A percentile compares a stretch with the other conserved stretches of the same genome.
These are phyloP conservation scores for Arrhopalites spinosus DNA, from an alignment of 2,888 invertebrate species.

Conservation along the genomic window DNA sequence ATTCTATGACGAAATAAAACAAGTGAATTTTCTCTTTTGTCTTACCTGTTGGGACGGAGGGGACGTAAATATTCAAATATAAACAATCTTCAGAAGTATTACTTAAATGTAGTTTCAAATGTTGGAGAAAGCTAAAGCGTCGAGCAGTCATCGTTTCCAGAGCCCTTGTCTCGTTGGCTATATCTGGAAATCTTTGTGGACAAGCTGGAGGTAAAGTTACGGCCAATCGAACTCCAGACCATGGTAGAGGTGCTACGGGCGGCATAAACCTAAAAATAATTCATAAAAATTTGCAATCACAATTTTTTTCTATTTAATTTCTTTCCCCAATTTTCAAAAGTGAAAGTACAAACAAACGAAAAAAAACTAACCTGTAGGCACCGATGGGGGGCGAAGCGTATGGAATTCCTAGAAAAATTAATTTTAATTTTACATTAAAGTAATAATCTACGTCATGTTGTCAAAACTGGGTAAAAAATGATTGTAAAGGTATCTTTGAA, in stretches of 20 bases:
- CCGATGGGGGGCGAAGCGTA: slow-evolving; percentile 54
- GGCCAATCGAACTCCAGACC: slow-evolving; percentile 50
- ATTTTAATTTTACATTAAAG: too few species aligned
- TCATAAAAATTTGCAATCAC: too few species aligned
- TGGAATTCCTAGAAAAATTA: too few species aligned
- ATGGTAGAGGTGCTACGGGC: slow-evolving; percentile 55
- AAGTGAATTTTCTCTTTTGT: neutral
- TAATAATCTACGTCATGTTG: too few species aligned
- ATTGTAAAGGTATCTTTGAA: too few species aligned
- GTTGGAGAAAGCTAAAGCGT: slow-evolving; percentile 51
- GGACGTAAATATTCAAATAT: slow-evolving; percentile 52
- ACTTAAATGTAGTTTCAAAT: slow-evolving; percentile 51
- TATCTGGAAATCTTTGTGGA: slow-evolving; percentile 69
- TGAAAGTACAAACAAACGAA: too few species aligned
- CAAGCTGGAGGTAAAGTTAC: slow-evolving; percentile 52
- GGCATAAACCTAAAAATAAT: slow-evolving; percentile 46
- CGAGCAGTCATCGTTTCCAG: slow-evolving; percentile 52
- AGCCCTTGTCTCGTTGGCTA: slow-evolving; percentile 57
- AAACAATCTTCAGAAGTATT: slow-evolving; percentile 56
- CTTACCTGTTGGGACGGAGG: slow-evolving; percentile 47
- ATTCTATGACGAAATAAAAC: too few species aligned
- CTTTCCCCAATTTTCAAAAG: too few species aligned
- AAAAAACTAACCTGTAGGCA: slow-evolving; percentile 42
- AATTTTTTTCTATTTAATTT: too few species aligned
- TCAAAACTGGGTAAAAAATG: too few species aligned